phyloP scores from a whole-genome alignment of 2,888 invertebrate genomes.

The Podabrus alpinus region DNA sequence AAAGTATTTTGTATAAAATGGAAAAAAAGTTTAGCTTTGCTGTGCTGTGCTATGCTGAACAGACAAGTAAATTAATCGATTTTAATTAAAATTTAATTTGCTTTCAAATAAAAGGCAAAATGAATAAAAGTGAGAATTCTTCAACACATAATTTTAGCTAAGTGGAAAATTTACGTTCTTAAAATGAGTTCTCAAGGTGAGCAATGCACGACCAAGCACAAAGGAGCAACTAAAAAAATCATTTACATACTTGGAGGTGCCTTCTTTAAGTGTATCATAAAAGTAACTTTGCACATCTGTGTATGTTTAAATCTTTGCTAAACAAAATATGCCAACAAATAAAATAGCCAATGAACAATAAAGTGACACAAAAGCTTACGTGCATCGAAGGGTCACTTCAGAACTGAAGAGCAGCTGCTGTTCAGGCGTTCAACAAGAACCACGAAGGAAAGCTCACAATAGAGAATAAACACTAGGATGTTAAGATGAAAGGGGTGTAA shows the following conservation, averaged over 20 bases:
- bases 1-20: not conserved
- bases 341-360: conserved; percentile 9
- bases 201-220: not conserved
- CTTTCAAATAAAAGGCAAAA: not conserved
- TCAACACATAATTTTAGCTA: not conserved
- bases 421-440: conserved; percentile 10
- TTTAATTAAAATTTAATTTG: not conserved
- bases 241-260: not conserved
- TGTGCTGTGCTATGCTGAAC: not conserved
- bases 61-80: not conserved
- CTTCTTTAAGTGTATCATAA: not conserved
- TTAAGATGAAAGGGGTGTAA: conserved; percentile 4
- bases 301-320: not conserved
- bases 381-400: conserved; percentile 16
- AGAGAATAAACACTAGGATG: conserved; percentile 10
- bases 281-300: not conserved
- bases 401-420: conserved; percentile 15
- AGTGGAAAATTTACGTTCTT: not conserved
- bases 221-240: not conserved
- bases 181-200: conserved; percentile 1
- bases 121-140: not conserved
- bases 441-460: conserved; percentile 13
- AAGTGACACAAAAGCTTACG: conserved; percentile 12
- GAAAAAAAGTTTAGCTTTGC: not conserved
- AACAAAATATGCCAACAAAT: conserved; percentile 5